These are phyloP conservation scores for Cyanoderma ruficeps DNA, from an alignment of 2,113 vertebrate species.

Conservation along the genomic window DNA sequence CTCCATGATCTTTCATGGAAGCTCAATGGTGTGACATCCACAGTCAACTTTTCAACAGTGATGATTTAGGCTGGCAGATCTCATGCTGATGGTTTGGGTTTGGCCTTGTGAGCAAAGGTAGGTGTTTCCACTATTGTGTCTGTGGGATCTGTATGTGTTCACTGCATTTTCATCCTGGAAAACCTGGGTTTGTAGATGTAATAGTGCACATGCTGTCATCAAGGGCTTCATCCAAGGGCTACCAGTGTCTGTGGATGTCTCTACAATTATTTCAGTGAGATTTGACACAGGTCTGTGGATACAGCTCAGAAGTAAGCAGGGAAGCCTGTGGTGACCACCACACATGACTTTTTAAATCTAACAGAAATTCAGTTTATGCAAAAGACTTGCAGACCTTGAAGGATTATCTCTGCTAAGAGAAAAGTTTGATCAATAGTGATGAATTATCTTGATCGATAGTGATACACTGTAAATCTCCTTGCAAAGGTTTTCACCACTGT, in stretches of 20 bases:
- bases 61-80: background rate
- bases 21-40: background rate
- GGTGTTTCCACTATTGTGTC: background rate
- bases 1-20: background rate
- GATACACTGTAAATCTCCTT: conserved; percentile 33
- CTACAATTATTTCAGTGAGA: background rate
- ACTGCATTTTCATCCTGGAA: background rate
- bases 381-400: conserved; percentile 9
- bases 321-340: background rate
- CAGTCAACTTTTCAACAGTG: background rate
- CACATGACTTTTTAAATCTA: background rate
- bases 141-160: background rate
- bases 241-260: background rate
- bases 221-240: background rate
- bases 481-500: background rate
- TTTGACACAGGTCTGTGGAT: background rate
- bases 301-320: background rate
- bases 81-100: background rate
- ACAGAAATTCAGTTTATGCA: background rate
- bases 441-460: conserved; percentile 25
- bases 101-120: background rate
- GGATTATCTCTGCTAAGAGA: conserved; percentile 23
- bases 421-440: conserved; percentile 42
- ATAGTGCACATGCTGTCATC: background rate
- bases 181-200: background rate